phyloP scores from a whole-genome alignment of 2,888 invertebrate genomes.

The Apodemia mormo region DNA sequence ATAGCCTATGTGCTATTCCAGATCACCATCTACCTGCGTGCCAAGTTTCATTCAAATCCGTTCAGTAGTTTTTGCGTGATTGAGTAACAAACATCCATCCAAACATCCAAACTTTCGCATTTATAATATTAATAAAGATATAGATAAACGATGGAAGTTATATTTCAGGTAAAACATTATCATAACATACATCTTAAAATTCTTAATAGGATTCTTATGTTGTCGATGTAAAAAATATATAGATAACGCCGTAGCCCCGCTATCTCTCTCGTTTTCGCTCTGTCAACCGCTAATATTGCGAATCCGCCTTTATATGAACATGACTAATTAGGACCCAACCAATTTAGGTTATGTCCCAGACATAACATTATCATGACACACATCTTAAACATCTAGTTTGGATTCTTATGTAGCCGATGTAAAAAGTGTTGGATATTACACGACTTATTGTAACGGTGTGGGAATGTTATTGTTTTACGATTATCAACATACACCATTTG shows the following conservation, averaged over 20 bases:
- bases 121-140: too few relatives aligned
- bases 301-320: not conserved
- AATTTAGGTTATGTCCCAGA: not conserved
- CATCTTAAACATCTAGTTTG: slow-evolving; percentile 10
- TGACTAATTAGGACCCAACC: not conserved
- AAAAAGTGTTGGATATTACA: slow-evolving; percentile 2
- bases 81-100: too few relatives aligned
- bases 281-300: not conserved
- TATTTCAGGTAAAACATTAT: not conserved
- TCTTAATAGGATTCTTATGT: not conserved
- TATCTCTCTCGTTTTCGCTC: not conserved
- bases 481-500: not conserved
- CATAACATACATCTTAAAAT: slow-evolving; percentile 1
- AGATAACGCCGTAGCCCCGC: too few relatives aligned
- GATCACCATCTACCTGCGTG: too few relatives aligned
- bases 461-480: slow-evolving; percentile 1
- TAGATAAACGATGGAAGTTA: too few relatives aligned
- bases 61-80: too few relatives aligned
- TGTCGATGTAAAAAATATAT: too few relatives aligned
- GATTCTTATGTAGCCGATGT: not conserved
- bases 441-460: not conserved
- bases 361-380: slow-evolving; percentile 1
- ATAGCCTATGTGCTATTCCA: too few relatives aligned
- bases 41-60: too few relatives aligned
- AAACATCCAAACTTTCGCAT: too few relatives aligned